These are phyloP conservation scores for Cataglyphis altisquamis DNA, from an alignment of 2,888 invertebrate species.

Conservation along the genomic window DNA sequence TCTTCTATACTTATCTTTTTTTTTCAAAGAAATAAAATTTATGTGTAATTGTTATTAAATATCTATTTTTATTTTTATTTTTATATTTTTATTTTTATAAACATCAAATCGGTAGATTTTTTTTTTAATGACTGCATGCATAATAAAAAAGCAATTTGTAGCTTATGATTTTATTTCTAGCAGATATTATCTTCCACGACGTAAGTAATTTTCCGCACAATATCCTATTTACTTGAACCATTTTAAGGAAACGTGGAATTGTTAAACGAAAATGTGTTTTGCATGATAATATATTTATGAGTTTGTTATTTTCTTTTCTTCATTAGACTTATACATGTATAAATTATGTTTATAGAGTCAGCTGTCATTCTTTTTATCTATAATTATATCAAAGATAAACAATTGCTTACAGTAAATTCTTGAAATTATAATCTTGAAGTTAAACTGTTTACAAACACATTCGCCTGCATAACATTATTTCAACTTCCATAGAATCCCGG, in stretches of 20 bases:
- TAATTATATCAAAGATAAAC: constrained; percentile 27
- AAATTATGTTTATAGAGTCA: neutral
- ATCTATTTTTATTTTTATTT: neutral
- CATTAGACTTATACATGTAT: neutral
- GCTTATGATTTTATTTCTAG: neutral
- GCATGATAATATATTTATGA: neutral
- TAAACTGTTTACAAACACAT: neutral
- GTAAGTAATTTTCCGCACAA: constrained; percentile 4
- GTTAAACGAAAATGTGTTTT: neutral
- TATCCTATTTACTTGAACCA: neutral
- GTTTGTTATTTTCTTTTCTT: neutral
- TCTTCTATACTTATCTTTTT: neutral
- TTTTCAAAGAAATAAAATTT: neutral
- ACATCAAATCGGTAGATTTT: neutral
- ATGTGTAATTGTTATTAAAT: neutral
- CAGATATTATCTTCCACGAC: neutral
- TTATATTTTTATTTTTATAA: neutral
- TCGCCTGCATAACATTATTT: constrained; percentile 5
- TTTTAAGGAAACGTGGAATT: neutral
- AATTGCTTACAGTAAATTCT: neutral
- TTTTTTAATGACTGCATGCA: constrained; percentile 12
- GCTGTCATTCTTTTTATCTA: neutral
- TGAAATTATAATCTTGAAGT: neutral
- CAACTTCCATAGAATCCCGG: constrained; percentile 9
- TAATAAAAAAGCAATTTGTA: constrained; percentile 36